Base-by-base conservation (phyloP, 2,113 vertebrate species). In the Albula goreensis region DNA sequence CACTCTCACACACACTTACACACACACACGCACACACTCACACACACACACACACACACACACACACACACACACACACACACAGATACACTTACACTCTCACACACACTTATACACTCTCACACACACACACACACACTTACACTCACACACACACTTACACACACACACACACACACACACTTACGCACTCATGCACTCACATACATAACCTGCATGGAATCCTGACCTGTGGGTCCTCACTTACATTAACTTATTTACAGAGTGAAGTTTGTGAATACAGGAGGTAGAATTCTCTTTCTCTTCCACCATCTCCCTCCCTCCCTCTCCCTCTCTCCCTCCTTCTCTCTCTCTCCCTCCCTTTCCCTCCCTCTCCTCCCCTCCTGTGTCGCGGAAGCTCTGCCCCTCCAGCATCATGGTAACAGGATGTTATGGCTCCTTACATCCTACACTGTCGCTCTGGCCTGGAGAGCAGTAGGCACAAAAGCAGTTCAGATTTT, bases 381-480 rank as follows among this genome's bases (percentile, higher is more conserved):
- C 31, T 41, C 31, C 31, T 41, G 31, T 79, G 41, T 6, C 25
- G 25, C 50, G 22, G 19, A 81, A 81, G 51, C 11, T 4, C 2
- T 81, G 19, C 1, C 80, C 80, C 80, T 51, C 22, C 22, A 81
- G 80, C 15, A 81, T 53, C 50, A 19, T 22, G 53, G 51, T 7
- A 52, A 51, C 80, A 52, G 49, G 80, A 81, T 81, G 80, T 81
- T 53, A 19, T 10, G 70, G 5, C 70, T 25, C 53, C 80, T 81
- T 53, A 17, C 50, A n/a, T 52, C 9, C 50, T 5, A 53, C 51
- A 81, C 50, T 53, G 10, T 81, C 51, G 19, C 80, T 12, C 5
- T 52, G 80, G 80, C 80, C 70, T 74, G n/a, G 22, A 74, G 70
- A 25, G 70, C 70, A 31, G 70, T 22, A 31, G 10, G 22, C n/a